Evolutionary conservation across 2,888 invertebrate genomes (phyloP), one percentile per base, ranked within the genome.

Genomic region (Hydriomena furcata): DNA sequence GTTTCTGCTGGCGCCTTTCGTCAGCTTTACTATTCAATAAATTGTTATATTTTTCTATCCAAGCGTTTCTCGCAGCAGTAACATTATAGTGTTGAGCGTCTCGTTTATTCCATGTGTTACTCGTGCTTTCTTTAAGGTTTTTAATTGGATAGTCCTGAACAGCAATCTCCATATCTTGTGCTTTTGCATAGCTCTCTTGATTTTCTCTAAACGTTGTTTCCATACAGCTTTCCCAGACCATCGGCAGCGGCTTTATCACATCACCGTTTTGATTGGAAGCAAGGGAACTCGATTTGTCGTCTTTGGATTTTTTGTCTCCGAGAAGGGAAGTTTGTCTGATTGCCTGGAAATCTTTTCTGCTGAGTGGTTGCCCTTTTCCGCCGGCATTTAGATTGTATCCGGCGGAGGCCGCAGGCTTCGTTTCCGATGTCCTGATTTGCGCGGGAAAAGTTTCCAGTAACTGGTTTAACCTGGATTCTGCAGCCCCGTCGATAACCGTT

Each of bases 351-450:
- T 87, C 77, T 71, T 78, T 73, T 69, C 71, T 71, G 52, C 62
- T 68, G 54, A 63, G 66, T 53, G 66, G 63, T 40, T 20, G 25
- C 31, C 20, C 21, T 20, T 52, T 57, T 63, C 63, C 72, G 70
- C 73, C 71, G 70, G 64, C 73, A 76, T 84, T 84, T 61, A 82
- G 80, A 87, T 87, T 85, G 75, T 81, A 84, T 90, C 90, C 90
- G 87, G 75, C 55, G 64, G 72, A 71, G 65, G 70, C 77, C 65
- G 66, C 76, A 51, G 73, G 72, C 76, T 74, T 66, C 69, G 77
- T 73, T 84, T 86, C 85, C 84, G 82, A 70, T 63, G 81, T 76
- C 65, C 65, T 75, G 76, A 76, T 81, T 77, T 80, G 76, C 34
- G 7, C 38, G 30, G 47, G 55, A 53, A 57, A 55, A 59, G 35